Conservation (phyloP, 2,888 invertebrate species). For the Achlya flavicornis region DNA sequence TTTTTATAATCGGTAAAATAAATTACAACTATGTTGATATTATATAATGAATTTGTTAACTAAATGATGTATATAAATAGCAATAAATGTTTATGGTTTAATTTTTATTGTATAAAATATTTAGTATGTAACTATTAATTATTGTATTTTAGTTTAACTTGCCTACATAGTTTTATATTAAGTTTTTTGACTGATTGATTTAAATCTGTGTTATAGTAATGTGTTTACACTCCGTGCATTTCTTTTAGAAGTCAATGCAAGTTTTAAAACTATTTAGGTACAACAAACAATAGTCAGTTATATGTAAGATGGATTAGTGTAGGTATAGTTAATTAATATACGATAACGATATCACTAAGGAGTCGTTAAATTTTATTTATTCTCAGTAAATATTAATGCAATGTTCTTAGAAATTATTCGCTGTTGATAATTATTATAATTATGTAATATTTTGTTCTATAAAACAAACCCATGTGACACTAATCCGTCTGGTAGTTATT, state of each 20-base stretch:
- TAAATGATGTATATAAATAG: slow-evolving; percentile 66
- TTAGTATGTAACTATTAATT: slow-evolving; percentile 34
- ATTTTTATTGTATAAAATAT: slow-evolving; percentile 50
- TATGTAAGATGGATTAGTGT: slow-evolving; percentile 57
- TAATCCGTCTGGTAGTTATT: slow-evolving; percentile 46
- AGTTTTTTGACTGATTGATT: slow-evolving; percentile 78
- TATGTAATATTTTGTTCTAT: slow-evolving; percentile 1
- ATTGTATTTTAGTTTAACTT: slow-evolving; percentile 64
- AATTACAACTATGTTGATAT: slow-evolving; percentile 63
- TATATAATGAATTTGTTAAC: slow-evolving; percentile 47
- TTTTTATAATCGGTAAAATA: slow-evolving; percentile 36
- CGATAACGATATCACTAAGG: slow-evolving; percentile 26
- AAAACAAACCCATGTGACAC: slow-evolving; percentile 28
- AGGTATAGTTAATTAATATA: slow-evolving; percentile 18
- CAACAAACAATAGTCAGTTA: slow-evolving; percentile 65
- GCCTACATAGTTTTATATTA: slow-evolving; percentile 69
- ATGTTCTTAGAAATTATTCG: not conserved
- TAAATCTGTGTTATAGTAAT: slow-evolving; percentile 56
- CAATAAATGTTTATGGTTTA: slow-evolving; percentile 39
- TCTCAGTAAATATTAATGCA: slow-evolving; percentile 37
- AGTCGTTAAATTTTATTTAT: slow-evolving; percentile 51
- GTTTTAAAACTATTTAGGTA: slow-evolving; percentile 54
- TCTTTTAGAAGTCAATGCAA: slow-evolving; percentile 60
- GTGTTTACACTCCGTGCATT: slow-evolving; percentile 66
- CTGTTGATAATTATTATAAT: not conserved